These are phyloP conservation scores for Philantomba maxwellii DNA, from an alignment of 2,113 vertebrate genomes.

Conservation along the genomic window DNA sequence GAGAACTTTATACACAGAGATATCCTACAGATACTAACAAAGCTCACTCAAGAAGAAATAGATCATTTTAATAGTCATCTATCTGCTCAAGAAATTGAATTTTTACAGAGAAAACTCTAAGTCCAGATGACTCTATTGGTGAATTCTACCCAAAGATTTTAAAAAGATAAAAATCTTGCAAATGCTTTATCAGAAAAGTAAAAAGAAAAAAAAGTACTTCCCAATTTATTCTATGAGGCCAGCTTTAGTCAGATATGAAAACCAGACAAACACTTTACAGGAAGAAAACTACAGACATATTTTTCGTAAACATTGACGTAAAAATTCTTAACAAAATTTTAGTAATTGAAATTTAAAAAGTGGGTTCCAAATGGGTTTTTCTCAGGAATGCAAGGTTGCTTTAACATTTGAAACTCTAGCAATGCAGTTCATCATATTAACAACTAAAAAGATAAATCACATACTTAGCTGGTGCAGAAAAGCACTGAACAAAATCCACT, in stretches of 20 bases:
- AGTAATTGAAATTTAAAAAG: background rate
- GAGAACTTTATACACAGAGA: background rate
- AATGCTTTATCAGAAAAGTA: background rate
- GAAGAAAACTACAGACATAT: background rate
- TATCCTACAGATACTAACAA: background rate
- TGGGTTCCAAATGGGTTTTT: background rate
- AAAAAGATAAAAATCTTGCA: background rate
- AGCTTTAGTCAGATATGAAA: background rate
- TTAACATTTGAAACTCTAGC: background rate
- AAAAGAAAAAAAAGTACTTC: background rate
- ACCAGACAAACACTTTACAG: background rate
- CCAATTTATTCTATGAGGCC: background rate
- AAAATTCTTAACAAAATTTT: background rate
- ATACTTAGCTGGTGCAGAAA: background rate
- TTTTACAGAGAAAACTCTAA: background rate
- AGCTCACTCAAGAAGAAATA: background rate
- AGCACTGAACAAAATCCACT: background rate
- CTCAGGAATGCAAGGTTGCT: slow-evolving; percentile 4
- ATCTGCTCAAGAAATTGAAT: background rate
- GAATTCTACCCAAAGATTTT: background rate
- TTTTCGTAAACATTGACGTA: background rate
- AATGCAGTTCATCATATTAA: background rate
- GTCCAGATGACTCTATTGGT: background rate
- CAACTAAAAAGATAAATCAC: background rate
- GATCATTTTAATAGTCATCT: background rate